Evolutionary conservation across 1,140 invertebrate species (phyloP).

Genomic region (Diachasmimorpha longicaudata): DNA sequence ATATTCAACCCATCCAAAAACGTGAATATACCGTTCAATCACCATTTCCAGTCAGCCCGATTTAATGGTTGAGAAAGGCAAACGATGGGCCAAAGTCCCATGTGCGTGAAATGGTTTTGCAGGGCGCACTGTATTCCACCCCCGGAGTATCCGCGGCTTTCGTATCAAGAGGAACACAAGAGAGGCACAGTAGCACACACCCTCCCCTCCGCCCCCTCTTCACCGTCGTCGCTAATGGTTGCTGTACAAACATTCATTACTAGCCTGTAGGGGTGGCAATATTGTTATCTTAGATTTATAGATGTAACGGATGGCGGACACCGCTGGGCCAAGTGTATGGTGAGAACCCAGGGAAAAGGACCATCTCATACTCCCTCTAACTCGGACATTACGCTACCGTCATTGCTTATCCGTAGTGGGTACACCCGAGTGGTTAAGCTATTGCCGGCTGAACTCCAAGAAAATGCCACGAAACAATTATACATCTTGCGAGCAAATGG

Average conservation of each 20-base stretch:
- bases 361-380: not conserved
- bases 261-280: slow-evolving; percentile 48
- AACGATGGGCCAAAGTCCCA: slow-evolving; percentile 43
- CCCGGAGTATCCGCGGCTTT: slow-evolving; percentile 21
- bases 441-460: not conserved
- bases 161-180: slow-evolving; percentile 3
- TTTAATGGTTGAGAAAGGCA: slow-evolving; percentile 13
- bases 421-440: not conserved
- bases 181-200: slow-evolving; percentile 10
- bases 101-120: slow-evolving; percentile 57
- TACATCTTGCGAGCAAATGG: not conserved
- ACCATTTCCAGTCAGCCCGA: not conserved
- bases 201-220: not conserved
- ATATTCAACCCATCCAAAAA: not conserved
- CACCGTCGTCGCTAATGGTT: slow-evolving; percentile 57
- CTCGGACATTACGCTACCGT: not conserved
- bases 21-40: not conserved
- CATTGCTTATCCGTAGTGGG: not conserved
- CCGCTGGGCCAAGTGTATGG: slow-evolving; percentile 45
- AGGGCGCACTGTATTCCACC: slow-evolving; percentile 33
- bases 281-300: slow-evolving; percentile 64
- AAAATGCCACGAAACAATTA: not conserved
- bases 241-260: slow-evolving; percentile 62
- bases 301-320: slow-evolving; percentile 62
- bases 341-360: not conserved